These are phyloP conservation scores for Enoplolaimus lenunculus DNA, from an alignment of 2,888 invertebrate species.

Conservation along the genomic window DNA sequence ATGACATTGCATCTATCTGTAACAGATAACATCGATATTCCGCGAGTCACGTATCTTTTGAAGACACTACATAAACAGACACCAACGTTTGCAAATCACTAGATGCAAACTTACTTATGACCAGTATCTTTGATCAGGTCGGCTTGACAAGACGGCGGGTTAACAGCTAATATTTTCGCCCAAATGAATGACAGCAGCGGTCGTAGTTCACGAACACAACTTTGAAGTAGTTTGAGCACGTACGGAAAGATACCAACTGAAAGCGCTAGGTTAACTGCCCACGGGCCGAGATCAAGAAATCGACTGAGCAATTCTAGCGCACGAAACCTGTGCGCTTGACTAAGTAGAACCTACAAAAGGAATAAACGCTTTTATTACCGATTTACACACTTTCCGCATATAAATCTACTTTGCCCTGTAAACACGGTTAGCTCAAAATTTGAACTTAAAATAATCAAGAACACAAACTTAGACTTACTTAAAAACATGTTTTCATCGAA, in stretches of 20 bases:
- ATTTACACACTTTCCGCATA: too few species aligned
- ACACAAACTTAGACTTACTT: too few species aligned
- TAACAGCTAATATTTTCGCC: conserved; percentile 94
- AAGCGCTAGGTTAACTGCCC: conserved; percentile 72
- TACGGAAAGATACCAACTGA: conserved; percentile 98
- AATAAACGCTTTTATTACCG: too few species aligned
- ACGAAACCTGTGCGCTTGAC: conserved; percentile 65
- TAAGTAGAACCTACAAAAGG: conserved; percentile 29
- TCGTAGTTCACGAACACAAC: conserved; percentile 75
- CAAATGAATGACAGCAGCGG: conserved; percentile 91
- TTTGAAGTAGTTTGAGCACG: conserved; percentile 86
- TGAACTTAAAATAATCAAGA: too few species aligned
- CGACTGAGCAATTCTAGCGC: conserved; percentile 80
- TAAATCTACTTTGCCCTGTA: too few species aligned
- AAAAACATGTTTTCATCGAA: too few species aligned
- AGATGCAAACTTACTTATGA: conserved; percentile 49
- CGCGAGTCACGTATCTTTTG: too few species aligned
- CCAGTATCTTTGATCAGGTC: conserved; percentile 83
- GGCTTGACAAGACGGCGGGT: conserved; percentile 73
- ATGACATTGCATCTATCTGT: too few species aligned
- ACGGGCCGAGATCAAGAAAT: conserved; percentile 83
- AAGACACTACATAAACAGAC: too few species aligned
- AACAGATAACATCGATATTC: too few species aligned
- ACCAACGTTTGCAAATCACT: too few species aligned
- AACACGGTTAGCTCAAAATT: too few species aligned